phyloP scores from a whole-genome alignment of 2,888 invertebrate genomes.

The Bembecia ichneumoniformis region DNA sequence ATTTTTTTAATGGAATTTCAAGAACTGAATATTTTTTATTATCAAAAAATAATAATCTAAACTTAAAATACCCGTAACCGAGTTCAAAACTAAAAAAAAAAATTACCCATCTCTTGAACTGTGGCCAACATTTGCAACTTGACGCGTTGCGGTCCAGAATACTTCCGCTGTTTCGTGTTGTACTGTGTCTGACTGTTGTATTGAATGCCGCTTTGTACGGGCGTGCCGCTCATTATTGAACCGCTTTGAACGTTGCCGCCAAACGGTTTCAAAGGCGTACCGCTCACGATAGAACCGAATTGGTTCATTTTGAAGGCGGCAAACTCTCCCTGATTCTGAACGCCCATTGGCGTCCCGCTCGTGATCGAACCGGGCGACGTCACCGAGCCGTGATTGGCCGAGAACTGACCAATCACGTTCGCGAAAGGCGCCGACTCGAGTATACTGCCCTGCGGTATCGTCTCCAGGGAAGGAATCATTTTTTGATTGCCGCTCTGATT shows the following conservation, averaged over 20 bases:
- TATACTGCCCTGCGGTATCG: constrained; percentile 52
- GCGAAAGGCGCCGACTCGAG: constrained; percentile 8
- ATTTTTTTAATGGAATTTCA: too few relatives aligned
- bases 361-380: constrained; percentile 14
- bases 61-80: constrained; percentile 3
- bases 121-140: constrained; percentile 72
- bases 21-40: too few relatives aligned
- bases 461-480: constrained; percentile 47
- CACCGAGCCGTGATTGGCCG: constrained; percentile 22
- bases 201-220: constrained; percentile 10
- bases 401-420: constrained; percentile 4
- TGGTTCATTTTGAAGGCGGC: not conserved
- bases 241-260: constrained; percentile 12
- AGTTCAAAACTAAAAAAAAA: constrained; percentile 16
- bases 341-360: constrained; percentile 12
- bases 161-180: constrained; percentile 59
- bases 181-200: constrained; percentile 23
- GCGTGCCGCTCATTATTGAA: constrained; percentile 39
- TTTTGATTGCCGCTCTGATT: constrained; percentile 32
- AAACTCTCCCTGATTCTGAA: constrained; percentile 5
- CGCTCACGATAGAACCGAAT: constrained; percentile 13
- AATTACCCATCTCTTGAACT: constrained; percentile 84
- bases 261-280: constrained; percentile 6
- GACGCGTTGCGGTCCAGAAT: constrained; percentile 69
- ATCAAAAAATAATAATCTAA: constrained; percentile 6